These are phyloP conservation scores for Ophonus ardosiacus DNA, from an alignment of 2,888 invertebrate species.

Conservation along the genomic window DNA sequence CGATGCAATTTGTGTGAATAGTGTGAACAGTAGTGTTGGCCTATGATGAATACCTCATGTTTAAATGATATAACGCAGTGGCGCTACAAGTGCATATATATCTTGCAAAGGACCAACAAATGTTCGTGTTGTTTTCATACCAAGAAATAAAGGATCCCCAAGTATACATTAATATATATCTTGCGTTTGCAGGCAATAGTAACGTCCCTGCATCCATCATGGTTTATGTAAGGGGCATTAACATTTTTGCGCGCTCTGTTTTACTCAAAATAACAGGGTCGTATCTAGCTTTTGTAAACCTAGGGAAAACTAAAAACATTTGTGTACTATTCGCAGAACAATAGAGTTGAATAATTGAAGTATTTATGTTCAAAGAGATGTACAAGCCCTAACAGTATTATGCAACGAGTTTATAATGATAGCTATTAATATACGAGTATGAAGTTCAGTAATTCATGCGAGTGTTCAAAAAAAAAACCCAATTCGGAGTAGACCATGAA, in stretches of 20 bases:
- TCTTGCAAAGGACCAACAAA: conserved; percentile 50
- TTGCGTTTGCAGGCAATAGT: conserved; percentile 47
- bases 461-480: no score
- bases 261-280: background rate
- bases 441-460: no score
- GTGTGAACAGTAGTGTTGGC: background rate
- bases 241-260: conserved; percentile 59
- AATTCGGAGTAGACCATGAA: no score
- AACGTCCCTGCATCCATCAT: conserved; percentile 56
- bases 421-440: no score
- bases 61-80: conserved; percentile 31
- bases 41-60: conserved; percentile 32
- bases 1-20: conserved; percentile 13
- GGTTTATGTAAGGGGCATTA: conserved; percentile 58
- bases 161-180: conserved; percentile 61
- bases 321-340: no score
- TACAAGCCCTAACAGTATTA: no score
- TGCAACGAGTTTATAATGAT: no score
- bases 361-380: no score
- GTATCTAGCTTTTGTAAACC: no score
- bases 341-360: no score
- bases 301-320: no score
- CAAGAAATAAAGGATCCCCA: conserved; percentile 52
- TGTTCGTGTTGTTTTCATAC: conserved; percentile 50
- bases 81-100: conserved; percentile 48